These are phyloP conservation scores for Acanthococcus lagerstroemiae DNA, from an alignment of 2,888 invertebrate genomes.

Conservation along the genomic window DNA sequence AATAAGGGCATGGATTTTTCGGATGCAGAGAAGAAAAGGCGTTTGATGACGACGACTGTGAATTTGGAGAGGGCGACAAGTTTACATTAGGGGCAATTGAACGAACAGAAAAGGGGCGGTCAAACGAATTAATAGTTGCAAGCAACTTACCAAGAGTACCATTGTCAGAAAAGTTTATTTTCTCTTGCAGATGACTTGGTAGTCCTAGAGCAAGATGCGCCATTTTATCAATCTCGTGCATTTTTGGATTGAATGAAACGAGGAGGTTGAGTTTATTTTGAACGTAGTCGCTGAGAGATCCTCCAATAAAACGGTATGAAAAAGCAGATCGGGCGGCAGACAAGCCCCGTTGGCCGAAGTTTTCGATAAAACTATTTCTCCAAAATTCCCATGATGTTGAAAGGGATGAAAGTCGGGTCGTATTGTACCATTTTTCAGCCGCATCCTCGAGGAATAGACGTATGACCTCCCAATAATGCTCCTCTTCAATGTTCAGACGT, in stretches of 20 bases:
- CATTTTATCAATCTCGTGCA: background rate
- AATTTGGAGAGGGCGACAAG: background rate
- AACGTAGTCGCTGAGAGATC: background rate
- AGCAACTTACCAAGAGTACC: background rate
- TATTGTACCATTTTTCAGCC: background rate
- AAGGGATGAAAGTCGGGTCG: background rate
- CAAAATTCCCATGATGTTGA: background rate
- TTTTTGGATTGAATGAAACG: background rate
- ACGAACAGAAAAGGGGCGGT: background rate
- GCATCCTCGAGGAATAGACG: background rate
- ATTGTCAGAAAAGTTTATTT: background rate
- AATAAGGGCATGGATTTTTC: background rate
- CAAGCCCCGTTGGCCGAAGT: background rate
- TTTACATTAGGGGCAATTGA: too few relatives aligned
- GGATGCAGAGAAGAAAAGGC: background rate
- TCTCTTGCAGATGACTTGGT: background rate
- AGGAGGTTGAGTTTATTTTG: background rate
- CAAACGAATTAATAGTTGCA: background rate
- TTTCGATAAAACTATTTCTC: background rate
- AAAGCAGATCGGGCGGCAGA: background rate
- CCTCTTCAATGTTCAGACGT: background rate
- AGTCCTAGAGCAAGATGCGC: background rate
- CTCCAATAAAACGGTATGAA: background rate
- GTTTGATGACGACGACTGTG: background rate
- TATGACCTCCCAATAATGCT: background rate